A percentile compares a stretch with the other conserved stretches of the same genome.
phyloP scores from a whole-genome alignment of 92 coral and sea anemone genomes.

The Blastomussa wellsi region DNA sequence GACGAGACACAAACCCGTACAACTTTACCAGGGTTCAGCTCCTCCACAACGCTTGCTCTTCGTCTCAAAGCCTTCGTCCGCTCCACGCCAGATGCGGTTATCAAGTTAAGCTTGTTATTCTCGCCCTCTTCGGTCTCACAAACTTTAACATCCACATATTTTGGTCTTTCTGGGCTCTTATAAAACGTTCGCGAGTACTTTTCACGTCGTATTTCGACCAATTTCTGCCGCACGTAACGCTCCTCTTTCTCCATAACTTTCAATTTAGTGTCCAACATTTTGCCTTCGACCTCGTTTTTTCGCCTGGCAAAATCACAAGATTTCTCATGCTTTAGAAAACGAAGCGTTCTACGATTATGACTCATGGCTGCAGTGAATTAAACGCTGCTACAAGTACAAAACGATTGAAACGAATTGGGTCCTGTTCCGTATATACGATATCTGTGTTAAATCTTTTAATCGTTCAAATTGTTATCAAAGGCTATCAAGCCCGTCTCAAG shows the following conservation, averaged over 20 bases:
- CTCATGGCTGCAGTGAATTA: constrained; percentile 9
- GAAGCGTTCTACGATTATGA: not conserved
- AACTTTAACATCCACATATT: constrained; percentile 27
- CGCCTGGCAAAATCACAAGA: constrained; percentile 46
- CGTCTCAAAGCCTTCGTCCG: constrained; percentile 24
- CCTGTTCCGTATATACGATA: not conserved
- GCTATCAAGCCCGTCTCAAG: constrained; percentile 15
- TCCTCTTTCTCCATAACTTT: constrained; percentile 44
- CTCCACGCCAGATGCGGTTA: constrained; percentile 23
- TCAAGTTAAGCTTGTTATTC: constrained; percentile 7
- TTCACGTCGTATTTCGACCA: constrained; percentile 50
- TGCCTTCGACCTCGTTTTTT: constrained; percentile 46
- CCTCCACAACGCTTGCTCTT: constrained; percentile 1
- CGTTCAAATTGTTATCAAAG: constrained; percentile 4
- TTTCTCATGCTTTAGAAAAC: constrained; percentile 17
- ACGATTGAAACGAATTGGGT: not conserved
- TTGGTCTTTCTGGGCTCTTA: constrained; percentile 17
- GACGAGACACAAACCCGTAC: constrained; percentile 33
- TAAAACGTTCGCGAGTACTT: constrained; percentile 61
- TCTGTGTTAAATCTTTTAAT: constrained; percentile 10
- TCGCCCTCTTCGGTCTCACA: constrained; percentile 9
- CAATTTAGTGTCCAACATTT: constrained; percentile 43
- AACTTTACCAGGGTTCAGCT: constrained; percentile 14
- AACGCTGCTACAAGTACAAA: not conserved
- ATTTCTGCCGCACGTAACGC: constrained; percentile 24